Conservation (phyloP, 2,888 invertebrate genomes). For the Phalera bucephala region DNA sequence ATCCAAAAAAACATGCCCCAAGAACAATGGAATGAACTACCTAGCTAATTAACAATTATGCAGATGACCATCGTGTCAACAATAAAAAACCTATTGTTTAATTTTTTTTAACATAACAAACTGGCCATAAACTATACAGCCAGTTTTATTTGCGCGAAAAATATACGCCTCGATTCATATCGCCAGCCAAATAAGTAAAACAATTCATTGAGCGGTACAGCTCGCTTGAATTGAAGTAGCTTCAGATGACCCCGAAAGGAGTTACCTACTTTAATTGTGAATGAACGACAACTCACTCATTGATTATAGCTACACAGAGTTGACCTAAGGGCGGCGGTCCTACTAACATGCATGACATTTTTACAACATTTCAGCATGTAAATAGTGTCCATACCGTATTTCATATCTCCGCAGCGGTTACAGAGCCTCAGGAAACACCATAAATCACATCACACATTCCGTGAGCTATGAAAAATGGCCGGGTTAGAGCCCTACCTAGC, state of each 20-base stretch:
- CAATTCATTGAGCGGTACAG: constrained; percentile 53
- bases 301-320: constrained; percentile 68
- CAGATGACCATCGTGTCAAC: too few relatives aligned
- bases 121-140: constrained; percentile 6
- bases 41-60: too few relatives aligned
- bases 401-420: constrained; percentile 15
- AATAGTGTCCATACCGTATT: constrained; percentile 13
- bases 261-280: constrained; percentile 72
- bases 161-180: constrained; percentile 22
- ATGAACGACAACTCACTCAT: constrained; percentile 76
- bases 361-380: constrained; percentile 27
- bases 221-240: constrained; percentile 50
- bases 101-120: constrained; percentile 10
- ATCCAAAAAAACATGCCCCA: constrained; percentile 5
- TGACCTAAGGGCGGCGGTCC: constrained; percentile 76
- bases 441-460: constrained; percentile 51
- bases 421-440: constrained; percentile 34
- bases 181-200: constrained; percentile 16
- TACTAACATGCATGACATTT: constrained; percentile 31
- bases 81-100: constrained; percentile 16
- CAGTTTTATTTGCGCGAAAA: constrained; percentile 35
- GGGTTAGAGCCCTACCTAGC: constrained; percentile 73
- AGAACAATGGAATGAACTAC: constrained; percentile 8
- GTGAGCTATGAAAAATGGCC: constrained; percentile 75
- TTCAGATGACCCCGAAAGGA: constrained; percentile 72